phyloP scores from a whole-genome alignment of 2,113 vertebrate genomes.

The Trogon melanurus region DNA sequence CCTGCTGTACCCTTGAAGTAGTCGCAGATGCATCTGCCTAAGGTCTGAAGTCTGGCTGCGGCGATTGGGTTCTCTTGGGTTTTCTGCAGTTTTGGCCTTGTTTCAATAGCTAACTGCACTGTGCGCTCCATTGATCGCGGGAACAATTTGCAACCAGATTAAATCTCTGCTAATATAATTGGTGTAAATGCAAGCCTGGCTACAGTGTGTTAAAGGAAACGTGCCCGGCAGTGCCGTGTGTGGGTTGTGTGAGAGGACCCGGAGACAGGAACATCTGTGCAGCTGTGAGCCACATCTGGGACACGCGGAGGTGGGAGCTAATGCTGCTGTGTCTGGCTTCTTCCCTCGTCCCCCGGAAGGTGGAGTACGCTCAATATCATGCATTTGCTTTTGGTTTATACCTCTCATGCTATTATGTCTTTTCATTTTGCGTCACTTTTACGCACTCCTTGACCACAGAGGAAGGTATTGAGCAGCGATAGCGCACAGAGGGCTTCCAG shows the following conservation, averaged over 20 bases:
- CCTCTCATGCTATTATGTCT: neutral
- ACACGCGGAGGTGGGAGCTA: neutral
- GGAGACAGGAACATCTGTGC: neutral
- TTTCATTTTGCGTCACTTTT: neutral
- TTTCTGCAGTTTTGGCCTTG: neutral
- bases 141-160: neutral
- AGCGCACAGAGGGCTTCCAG: neutral
- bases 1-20: neutral
- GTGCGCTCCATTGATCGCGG: neutral
- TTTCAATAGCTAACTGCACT: neutral
- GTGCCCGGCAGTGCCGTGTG: fast-evolving
- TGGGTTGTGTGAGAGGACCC: neutral
- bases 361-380: neutral
- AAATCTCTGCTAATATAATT: neutral
- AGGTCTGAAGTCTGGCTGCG: neutral
- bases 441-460: neutral
- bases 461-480: neutral
- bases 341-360: neutral
- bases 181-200: neutral
- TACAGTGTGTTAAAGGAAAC: fast-evolving
- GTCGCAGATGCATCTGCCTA: neutral
- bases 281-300: neutral
- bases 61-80: fast-evolving
- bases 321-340: fast-evolving
- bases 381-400: neutral